These are phyloP conservation scores for Drosophila ohnishii DNA, from an alignment of 1,140 invertebrate species.

Conservation along the genomic window DNA sequence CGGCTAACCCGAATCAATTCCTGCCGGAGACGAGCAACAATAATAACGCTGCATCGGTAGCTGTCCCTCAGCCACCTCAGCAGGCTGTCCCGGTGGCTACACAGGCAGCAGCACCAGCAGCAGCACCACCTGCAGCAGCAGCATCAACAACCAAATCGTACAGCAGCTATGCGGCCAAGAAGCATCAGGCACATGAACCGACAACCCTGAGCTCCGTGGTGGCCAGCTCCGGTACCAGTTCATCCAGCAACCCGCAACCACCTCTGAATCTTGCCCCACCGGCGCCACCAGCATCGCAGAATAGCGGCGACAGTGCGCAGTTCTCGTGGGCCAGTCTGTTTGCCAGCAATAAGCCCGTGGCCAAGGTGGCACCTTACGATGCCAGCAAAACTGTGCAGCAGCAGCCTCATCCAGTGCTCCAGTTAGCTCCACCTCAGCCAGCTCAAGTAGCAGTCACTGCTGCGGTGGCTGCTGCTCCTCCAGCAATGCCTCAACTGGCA, in stretches of 20 bases:
- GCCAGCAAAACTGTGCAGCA: constrained; percentile 66
- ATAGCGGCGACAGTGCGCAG: constrained; percentile 59
- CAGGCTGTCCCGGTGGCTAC: constrained; percentile 8
- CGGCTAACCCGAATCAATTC: constrained; percentile 76
- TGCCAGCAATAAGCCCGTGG: constrained; percentile 84
- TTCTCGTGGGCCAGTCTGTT: constrained; percentile 71
- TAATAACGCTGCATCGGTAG: constrained; percentile 23
- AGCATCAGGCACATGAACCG: constrained; percentile 23
- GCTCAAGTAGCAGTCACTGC: constrained; percentile 5
- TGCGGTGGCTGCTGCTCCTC: not conserved
- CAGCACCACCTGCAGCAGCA: constrained; percentile 12
- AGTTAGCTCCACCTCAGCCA: constrained; percentile 37
- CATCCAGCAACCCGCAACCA: constrained; percentile 41
- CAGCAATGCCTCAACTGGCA: constrained; percentile 26
- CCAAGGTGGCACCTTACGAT: constrained; percentile 85
- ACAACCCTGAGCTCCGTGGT: constrained; percentile 7
- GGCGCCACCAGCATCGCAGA: constrained; percentile 64
- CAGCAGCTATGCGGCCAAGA: constrained; percentile 46
- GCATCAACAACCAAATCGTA: constrained; percentile 45
- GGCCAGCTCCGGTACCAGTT: constrained; percentile 9
- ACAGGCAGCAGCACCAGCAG: constrained; percentile 3
- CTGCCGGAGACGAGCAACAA: constrained; percentile 57
- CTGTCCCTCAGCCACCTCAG: constrained; percentile 27
- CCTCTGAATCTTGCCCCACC: constrained; percentile 64
- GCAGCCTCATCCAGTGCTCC: constrained; percentile 27